Evolutionary conservation across 2,113 vertebrate genomes (phyloP).

Genomic region (Hemibagrus wyckioides): DNA sequence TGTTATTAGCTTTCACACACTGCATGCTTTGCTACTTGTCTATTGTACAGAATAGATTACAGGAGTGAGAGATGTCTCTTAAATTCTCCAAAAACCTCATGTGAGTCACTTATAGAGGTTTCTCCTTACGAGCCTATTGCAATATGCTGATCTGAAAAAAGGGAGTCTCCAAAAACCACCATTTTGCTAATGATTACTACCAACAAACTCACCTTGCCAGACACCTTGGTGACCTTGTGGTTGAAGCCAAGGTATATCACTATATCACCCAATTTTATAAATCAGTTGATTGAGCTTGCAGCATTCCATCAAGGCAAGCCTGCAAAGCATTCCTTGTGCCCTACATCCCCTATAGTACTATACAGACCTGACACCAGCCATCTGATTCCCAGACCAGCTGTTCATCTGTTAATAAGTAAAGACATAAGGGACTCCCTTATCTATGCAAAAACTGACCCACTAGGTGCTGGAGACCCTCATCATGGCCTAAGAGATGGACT

Average conservation of each 20-base stretch:
- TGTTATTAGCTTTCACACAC: not conserved
- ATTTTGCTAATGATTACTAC: constrained; percentile 2
- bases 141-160: not conserved
- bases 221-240: not conserved
- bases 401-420: not conserved
- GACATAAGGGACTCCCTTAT: not conserved
- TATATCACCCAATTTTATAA: not conserved
- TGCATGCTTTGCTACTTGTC: not conserved
- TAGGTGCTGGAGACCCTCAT: not conserved
- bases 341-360: not conserved
- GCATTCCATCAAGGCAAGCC: not conserved
- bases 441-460: not conserved
- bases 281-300: not conserved
- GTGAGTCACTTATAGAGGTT: not conserved
- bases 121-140: not conserved
- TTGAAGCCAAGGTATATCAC: not conserved
- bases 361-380: not conserved
- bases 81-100: not conserved
- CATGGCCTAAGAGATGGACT: not conserved
- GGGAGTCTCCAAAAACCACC: not conserved
- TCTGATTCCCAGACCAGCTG: not conserved
- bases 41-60: not conserved
- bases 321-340: not conserved
- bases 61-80: not conserved
- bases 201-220: not conserved